Evolutionary conservation across 2,888 invertebrate species (phyloP), one percentile per base, ranked within the genome.

Genomic region (Opisthograptis luteolata): DNA sequence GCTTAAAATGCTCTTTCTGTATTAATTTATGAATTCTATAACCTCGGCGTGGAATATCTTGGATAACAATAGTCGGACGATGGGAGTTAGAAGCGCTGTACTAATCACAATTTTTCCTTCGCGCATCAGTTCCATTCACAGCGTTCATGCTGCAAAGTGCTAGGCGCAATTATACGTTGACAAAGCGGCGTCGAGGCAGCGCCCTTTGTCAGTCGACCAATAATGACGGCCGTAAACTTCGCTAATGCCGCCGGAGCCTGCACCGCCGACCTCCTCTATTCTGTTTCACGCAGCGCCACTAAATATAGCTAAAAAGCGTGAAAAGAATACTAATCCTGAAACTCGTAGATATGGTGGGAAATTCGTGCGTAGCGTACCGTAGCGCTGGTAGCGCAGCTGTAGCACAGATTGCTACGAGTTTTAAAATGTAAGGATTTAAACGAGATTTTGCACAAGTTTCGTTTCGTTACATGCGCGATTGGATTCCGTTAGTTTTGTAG

Each of bases 181-280:
- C 82, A 80, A 79, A 81, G 77, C 63, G 62, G 41, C 28, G 64
- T 28, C 58, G 68, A 66, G 15, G 25, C 34, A 62, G 66, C 71
- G 68, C 65, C 77, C 83, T 84, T 84, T 85, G 84, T 81, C 72
- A 71, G 69, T 66, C 64, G 72, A 76, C 78, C 83, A 79, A 83
- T 85, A 81, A 84, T 81, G 76, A 77, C 64, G 71, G 72, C 24
- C 71, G 73, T 75, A 80, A 87, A 84, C 84, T 87, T 86, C 79
- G 71, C 83, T 85, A 81, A 87, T 87, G 84, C 82, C 68, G 76
- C 70, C 66, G 68, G 73, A 69, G 68, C 72, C 73, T 72, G 73
- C 74, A 63, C 50, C 62, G 57, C 44, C 61, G 39, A 39, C 55
- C 40, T 30, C 6, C 17, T 44, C 3, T 22, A 1, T 5, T 12